Percentiles rank a stretch among this genome's conserved stretches.
Evolutionary conservation across 2,797 vertebrate species (phyloP).

Genomic region (Trichosurus vulpecula): DNA sequence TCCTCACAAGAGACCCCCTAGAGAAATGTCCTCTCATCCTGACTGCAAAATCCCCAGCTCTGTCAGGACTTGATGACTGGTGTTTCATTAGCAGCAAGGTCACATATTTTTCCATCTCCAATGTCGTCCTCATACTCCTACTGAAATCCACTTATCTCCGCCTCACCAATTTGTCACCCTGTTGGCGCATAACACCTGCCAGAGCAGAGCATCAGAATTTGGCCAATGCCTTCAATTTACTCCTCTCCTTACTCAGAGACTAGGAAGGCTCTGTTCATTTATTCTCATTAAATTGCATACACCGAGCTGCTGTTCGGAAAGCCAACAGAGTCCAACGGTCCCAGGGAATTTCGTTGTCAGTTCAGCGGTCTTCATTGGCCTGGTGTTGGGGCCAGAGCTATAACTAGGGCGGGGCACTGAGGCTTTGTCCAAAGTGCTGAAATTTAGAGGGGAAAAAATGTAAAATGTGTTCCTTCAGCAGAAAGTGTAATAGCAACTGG

Average conservation of each 20-base stretch:
- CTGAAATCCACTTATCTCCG: constrained; percentile 1
- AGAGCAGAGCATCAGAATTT: not conserved
- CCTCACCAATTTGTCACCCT: not conserved
- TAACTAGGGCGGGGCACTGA: not conserved
- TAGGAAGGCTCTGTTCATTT: not conserved
- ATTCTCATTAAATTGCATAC: not conserved
- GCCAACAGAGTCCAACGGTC: not conserved
- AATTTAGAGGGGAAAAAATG: not conserved
- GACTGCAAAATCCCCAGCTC: not conserved
- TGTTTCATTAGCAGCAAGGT: constrained; percentile 1
- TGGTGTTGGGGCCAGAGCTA: not conserved
- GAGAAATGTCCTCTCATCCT: not conserved
- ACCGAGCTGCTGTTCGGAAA: not conserved
- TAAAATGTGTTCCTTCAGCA: not conserved
- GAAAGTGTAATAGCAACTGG: not conserved
- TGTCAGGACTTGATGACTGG: not conserved
- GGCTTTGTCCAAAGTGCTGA: not conserved
- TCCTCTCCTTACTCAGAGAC: not conserved
- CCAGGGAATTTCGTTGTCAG: not conserved
- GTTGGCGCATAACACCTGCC: not conserved
- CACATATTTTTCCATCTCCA: not conserved
- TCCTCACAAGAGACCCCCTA: not conserved
- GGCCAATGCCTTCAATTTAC: not conserved
- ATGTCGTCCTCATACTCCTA: not conserved
- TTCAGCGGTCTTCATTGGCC: not conserved